Base-by-base conservation (phyloP, 2,113 vertebrate species). In the Vimba vimba region DNA sequence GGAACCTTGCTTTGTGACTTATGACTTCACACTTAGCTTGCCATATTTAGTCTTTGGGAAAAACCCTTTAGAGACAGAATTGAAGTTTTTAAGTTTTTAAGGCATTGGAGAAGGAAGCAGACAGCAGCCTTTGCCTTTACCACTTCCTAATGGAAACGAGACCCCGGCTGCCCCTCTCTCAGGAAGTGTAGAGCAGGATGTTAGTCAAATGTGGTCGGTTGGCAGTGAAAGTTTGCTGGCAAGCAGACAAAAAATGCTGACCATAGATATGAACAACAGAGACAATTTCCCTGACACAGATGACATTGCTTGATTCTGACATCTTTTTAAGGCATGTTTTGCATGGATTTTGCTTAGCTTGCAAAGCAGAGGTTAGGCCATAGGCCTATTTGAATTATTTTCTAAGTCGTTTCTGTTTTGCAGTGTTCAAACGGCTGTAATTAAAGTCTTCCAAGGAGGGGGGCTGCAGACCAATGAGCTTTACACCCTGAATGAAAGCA, bases 371-470 rank as follows among this genome's bases (percentile, higher is more conserved):
- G 30, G 33, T 25, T 25, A 43, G 30, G 11, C 23, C 17, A 19
- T 25, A 43, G 30, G 11, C 23, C 17, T 13, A 39, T 17, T 66
- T 43, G 45, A 47, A 83, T 23, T 21, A 52, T 64, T 64, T 76
- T 19, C 52, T 85, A 39, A 75, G 36, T 86, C 27, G 25, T 52
- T 73, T 68, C 74, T 86, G 15, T 90, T 81, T 80, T 79, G 55
- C 94, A 99, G 97, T 0, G 97, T 99, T 86, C 98, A 99, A 89
- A 96, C 95, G 55, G 98, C 98, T 13, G 97, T 99, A 89, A 96
- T 98, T 91, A 98, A 97, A 33, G 97, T 99, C 71, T 99, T 99
- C 91, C 96, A 97, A 94, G 97, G 97, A 10, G 96, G 96, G 85
- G 94, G 94, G 59, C 89, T 99, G 87, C 96, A 97, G 91, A 89